Conservation (phyloP, 2,113 vertebrate species). For the Pangasianodon hypophthalmus region DNA sequence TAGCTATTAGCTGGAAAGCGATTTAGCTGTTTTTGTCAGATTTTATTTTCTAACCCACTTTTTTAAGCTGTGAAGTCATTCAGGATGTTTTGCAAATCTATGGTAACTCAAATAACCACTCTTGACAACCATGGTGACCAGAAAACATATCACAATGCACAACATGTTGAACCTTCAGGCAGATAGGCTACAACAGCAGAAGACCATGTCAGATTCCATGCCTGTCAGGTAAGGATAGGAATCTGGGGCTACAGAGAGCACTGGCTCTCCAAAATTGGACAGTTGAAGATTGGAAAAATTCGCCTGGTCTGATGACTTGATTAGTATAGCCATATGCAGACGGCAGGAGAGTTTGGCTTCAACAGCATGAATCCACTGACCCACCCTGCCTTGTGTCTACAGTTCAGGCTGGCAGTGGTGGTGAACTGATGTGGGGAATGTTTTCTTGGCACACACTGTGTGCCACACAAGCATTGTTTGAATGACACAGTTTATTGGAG, state of each 20-base stretch:
- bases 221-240: background rate
- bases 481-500: background rate
- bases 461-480: background rate
- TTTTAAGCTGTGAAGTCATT: background rate
- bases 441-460: background rate
- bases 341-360: no score
- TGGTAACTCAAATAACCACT: no score
- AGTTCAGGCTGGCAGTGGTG: background rate
- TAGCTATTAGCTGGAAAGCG: background rate
- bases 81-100: background rate
- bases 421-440: background rate
- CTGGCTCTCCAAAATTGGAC: background rate
- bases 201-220: background rate
- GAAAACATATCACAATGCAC: background rate
- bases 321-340: background rate
- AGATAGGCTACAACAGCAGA: background rate
- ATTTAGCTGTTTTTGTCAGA: background rate
- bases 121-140: background rate
- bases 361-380: background rate
- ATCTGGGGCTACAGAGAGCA: background rate
- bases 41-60: background rate
- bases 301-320: background rate
- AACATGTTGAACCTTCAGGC: background rate
- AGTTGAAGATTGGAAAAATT: background rate
- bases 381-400: background rate